Evolutionary conservation across 2,888 invertebrate species (phyloP).

Genomic region (Idaea straminata): DNA sequence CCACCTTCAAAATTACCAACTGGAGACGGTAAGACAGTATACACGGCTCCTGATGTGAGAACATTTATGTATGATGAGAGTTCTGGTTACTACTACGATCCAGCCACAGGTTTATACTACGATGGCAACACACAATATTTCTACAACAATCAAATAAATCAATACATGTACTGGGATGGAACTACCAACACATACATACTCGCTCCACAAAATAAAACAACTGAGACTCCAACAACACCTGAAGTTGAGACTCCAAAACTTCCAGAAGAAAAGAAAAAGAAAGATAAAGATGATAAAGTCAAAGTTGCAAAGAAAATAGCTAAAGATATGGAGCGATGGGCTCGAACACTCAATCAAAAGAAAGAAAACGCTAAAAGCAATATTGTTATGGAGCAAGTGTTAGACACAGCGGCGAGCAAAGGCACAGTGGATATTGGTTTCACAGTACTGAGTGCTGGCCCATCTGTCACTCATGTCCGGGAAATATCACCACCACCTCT

Average conservation of each 20-base stretch:
- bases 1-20: slow-evolving; percentile 51
- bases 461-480: slow-evolving; percentile 60
- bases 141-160: slow-evolving; percentile 93
- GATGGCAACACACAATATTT: slow-evolving; percentile 98
- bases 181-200: slow-evolving; percentile 82
- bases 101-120: slow-evolving; percentile 95
- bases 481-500: slow-evolving; percentile 61
- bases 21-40: slow-evolving; percentile 84
- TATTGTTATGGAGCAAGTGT: slow-evolving; percentile 68
- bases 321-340: slow-evolving; percentile 94
- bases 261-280: slow-evolving; percentile 83
- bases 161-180: slow-evolving; percentile 97
- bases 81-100: slow-evolving; percentile 98
- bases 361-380: slow-evolving; percentile 84
- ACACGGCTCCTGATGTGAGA: slow-evolving; percentile 91
- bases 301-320: slow-evolving; percentile 99
- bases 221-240: slow-evolving; percentile 48
- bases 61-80: slow-evolving; percentile 96
- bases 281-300: slow-evolving; percentile 93
- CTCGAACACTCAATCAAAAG: slow-evolving; percentile 97
- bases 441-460: slow-evolving; percentile 90
- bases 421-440: slow-evolving; percentile 96
- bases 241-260: slow-evolving; percentile 47
- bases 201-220: slow-evolving; percentile 64
- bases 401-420: slow-evolving; percentile 76